Conservation (phyloP, 2,888 invertebrate species). For the Cataglyphis livida region DNA sequence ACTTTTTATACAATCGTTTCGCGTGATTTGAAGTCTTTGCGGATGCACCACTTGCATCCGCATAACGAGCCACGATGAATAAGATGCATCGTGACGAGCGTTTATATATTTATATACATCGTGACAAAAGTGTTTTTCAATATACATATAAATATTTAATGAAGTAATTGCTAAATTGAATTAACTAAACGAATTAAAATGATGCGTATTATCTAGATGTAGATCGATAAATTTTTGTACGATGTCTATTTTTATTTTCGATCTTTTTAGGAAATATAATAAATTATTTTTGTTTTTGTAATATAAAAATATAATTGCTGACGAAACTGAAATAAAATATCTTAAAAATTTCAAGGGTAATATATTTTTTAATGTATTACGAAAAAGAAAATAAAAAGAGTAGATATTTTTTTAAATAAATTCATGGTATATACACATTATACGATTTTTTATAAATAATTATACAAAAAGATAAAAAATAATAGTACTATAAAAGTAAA, state of each 20-base stretch:
- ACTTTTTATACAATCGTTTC: background rate
- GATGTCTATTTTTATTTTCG: background rate
- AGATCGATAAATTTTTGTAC: background rate
- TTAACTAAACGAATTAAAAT: background rate
- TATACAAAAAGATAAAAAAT: background rate
- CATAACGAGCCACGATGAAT: background rate
- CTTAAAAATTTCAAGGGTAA: background rate
- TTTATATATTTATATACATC: background rate
- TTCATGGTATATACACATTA: background rate
- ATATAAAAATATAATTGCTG: background rate
- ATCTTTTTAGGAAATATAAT: background rate
- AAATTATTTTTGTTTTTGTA: background rate
- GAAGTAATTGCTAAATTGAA: background rate
- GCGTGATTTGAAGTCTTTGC: background rate
- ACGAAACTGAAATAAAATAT: background rate
- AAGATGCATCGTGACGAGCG: background rate
- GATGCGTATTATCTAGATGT: background rate
- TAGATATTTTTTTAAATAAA: background rate
- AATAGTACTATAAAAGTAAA: background rate
- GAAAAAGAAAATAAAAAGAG: background rate
- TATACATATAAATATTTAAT: background rate
- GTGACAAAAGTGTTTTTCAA: background rate
- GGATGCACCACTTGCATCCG: background rate
- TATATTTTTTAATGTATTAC: background rate
- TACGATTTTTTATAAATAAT: background rate